Evolutionary conservation across 30 jellyfish, hydroid and myxozoan genomes (phyloP).

Genomic region (Pseudorhiza aurosa): DNA sequence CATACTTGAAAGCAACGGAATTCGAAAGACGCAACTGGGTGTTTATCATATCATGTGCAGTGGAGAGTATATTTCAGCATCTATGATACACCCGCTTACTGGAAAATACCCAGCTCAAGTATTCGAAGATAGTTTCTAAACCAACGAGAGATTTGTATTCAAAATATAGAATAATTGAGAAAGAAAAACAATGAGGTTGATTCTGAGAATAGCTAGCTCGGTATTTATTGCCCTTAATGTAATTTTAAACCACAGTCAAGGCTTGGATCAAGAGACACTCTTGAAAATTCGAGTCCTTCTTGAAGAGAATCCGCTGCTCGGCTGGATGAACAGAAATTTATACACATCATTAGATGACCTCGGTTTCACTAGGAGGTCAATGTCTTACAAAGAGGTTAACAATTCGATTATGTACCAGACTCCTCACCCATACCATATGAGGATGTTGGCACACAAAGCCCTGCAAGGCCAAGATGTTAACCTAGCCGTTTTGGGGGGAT

Average conservation of each 20-base stretch:
- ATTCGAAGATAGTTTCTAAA: too few relatives aligned
- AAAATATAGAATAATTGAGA: too few relatives aligned
- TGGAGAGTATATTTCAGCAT: too few relatives aligned
- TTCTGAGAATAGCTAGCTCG: too few relatives aligned
- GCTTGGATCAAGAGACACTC: constrained; percentile 65
- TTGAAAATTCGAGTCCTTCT: constrained; percentile 63
- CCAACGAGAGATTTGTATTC: too few relatives aligned
- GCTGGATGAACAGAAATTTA: constrained; percentile 81
- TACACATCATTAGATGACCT: constrained; percentile 73
- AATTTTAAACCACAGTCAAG: neutral
- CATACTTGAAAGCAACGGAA: too few relatives aligned
- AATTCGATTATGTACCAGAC: constrained; percentile 62
- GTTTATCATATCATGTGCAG: too few relatives aligned
- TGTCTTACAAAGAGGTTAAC: constrained; percentile 70
- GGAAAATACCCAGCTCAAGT: too few relatives aligned
- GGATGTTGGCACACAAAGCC: constrained; percentile 65
- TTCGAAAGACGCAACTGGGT: too few relatives aligned
- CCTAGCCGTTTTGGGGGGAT: constrained; percentile 90
- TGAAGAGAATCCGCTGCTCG: constrained; percentile 77
- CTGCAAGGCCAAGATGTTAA: constrained; percentile 72
- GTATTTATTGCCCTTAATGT: too few relatives aligned
- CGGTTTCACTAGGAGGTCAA: constrained; percentile 60
- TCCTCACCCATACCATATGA: constrained; percentile 73
- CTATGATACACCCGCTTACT: too few relatives aligned
- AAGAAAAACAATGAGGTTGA: too few relatives aligned